A percentile compares a stretch with the other conserved stretches of the same genome.
Conservation (phyloP, 1,140 invertebrate species). For the Papilio dardanus region DNA sequence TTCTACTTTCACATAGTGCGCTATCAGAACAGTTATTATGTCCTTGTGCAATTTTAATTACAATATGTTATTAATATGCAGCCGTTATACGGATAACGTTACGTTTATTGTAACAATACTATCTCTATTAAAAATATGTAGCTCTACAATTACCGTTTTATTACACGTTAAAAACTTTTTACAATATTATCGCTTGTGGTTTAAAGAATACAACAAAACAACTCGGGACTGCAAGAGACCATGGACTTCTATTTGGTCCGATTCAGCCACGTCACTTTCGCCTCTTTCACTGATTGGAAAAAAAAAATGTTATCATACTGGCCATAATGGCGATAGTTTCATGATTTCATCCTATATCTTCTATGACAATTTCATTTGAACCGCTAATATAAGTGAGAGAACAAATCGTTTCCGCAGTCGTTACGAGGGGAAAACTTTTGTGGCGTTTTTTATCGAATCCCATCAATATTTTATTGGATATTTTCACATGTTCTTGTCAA, state of each 20-base stretch:
- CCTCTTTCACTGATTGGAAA: too few relatives aligned
- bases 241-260: too few relatives aligned
- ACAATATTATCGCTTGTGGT: background rate
- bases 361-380: slow-evolving; percentile 24
- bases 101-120: slow-evolving; percentile 8
- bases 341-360: slow-evolving; percentile 19
- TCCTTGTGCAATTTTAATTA: slow-evolving; percentile 21
- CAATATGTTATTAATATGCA: slow-evolving; percentile 24
- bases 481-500: background rate
- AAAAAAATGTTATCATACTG: too few relatives aligned
- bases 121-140: background rate
- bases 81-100: slow-evolving; percentile 1
- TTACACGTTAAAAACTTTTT: background rate
- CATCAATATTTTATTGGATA: slow-evolving; percentile 23
- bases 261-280: too few relatives aligned
- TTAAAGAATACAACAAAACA: too few relatives aligned
- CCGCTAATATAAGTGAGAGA: slow-evolving; percentile 9
- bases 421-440: slow-evolving; percentile 15
- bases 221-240: too few relatives aligned
- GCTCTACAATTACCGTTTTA: background rate
- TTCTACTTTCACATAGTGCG: slow-evolving; percentile 3
- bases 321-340: background rate
- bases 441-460: slow-evolving; percentile 21
- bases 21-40: slow-evolving; percentile 20
- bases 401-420: slow-evolving; percentile 25